Conservation (phyloP, 1,140 invertebrate genomes). For the Drosophila kurseongensis region DNA sequence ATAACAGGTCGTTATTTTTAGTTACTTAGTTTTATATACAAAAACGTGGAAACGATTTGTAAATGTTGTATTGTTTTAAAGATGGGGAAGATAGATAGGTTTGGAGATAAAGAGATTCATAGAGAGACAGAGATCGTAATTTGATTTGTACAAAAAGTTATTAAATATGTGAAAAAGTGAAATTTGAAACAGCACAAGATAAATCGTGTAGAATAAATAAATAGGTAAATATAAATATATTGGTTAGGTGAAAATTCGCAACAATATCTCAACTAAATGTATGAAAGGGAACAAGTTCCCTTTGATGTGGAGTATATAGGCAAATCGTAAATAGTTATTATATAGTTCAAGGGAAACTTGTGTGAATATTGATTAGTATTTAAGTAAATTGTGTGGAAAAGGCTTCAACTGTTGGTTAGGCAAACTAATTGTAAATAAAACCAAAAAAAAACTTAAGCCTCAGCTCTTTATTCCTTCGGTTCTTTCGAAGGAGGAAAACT, state of each 20-base stretch:
- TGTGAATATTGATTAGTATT: constrained; percentile 39
- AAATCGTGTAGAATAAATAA: constrained; percentile 52
- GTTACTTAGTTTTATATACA: constrained; percentile 58
- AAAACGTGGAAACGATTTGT: constrained; percentile 63
- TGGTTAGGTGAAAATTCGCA: constrained; percentile 51
- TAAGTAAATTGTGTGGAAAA: constrained; percentile 38
- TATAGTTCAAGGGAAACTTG: constrained; percentile 39
- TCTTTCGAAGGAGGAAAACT: constrained; percentile 8
- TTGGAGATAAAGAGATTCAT: constrained; percentile 35
- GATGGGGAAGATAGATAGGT: constrained; percentile 20
- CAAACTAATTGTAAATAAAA: constrained; percentile 45
- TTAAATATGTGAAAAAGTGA: constrained; percentile 48
- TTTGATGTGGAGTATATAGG: constrained; percentile 43
- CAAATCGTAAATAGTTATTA: constrained; percentile 39
- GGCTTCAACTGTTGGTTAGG: constrained; percentile 41
- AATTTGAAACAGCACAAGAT: constrained; percentile 57
- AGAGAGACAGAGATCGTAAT: constrained; percentile 48
- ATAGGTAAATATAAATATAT: constrained; percentile 34
- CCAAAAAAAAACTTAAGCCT: constrained; percentile 25
- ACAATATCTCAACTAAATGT: constrained; percentile 57
- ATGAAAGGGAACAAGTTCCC: constrained; percentile 20
- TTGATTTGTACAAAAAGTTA: constrained; percentile 47
- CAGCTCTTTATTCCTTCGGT: constrained; percentile 10
- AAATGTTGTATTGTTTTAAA: constrained; percentile 28
- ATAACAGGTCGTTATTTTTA: constrained; percentile 18